Evolutionary conservation across 2,113 vertebrate species (phyloP), one percentile per base, ranked within the genome.

Genomic region (Pachyramphus minor): DNA sequence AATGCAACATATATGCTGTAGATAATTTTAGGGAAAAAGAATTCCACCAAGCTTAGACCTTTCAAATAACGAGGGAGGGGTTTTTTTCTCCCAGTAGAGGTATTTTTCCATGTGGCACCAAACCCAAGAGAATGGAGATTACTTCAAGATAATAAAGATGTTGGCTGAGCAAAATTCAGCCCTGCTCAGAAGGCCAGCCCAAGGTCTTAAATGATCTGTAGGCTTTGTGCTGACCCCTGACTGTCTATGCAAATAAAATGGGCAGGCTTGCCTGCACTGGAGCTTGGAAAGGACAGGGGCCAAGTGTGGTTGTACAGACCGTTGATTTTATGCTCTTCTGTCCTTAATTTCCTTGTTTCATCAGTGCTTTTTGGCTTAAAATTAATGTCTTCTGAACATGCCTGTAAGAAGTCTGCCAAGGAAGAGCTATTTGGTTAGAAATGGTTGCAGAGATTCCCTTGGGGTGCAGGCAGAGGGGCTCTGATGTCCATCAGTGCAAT

Each of bases 111-210:
- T 23, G 60, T 60, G 37, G 9, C 41, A 74, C 24, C 0, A 0
- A 91, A 94, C 33, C 22, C 42, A 78, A 47, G 47, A 69, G 33
- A 59, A 5, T 69, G 63, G 50, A 82, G 58, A 72, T 79, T 79
- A 49, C 63, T 88, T 79, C 83, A 90, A 67, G 60, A 56, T 52
- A 85, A 77, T 93, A 81, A 78, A 93, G 50, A 67, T 56, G 35
- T 37, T 90, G 68, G 41, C 72, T 94, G 71, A 94, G 30, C n/a
- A 93, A 84, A 96, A 90, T 93, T 83, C 59, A 44, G 71, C 75
- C 15, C 47, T 80, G 22, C 22, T 17, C 68, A 71, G 79, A 92
- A 77, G 56, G 82, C 75, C 59, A 90, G 17, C 35, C 56, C 64
- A 39, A 80, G 59, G 79, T 92, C 87, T 90, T 62, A 71, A 87